Conservation (phyloP, 2,113 vertebrate species). For the Pluvialis apricaria region DNA sequence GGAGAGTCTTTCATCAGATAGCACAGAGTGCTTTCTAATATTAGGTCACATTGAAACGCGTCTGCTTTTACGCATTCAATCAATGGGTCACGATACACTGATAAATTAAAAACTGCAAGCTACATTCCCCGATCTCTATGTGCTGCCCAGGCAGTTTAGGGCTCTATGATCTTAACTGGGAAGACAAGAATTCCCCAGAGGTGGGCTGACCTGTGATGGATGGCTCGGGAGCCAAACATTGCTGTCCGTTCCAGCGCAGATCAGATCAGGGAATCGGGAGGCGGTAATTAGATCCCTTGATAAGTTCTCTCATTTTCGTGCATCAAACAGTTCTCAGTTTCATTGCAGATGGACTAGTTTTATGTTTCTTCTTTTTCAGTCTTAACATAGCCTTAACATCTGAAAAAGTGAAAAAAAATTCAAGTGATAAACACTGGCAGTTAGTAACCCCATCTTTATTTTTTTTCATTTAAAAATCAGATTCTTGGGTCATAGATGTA, state of each 20-base stretch:
- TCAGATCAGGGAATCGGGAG: neutral
- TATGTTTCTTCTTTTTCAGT: neutral
- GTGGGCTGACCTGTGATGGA: neutral
- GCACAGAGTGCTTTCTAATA: neutral
- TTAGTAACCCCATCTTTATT: neutral
- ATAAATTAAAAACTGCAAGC: constrained; percentile 2
- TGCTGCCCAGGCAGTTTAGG: neutral
- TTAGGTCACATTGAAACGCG: neutral
- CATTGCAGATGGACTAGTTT: neutral
- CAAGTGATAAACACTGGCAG: neutral
- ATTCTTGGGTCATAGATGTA: neutral
- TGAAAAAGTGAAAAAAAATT: neutral
- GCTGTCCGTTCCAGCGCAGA: neutral
- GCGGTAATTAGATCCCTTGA: neutral
- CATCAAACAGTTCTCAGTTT: neutral
- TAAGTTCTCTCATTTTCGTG: neutral
- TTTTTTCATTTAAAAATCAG: neutral
- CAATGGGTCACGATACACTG: neutral
- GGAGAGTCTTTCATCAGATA: neutral
- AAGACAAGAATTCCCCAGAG: neutral
- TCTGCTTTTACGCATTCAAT: neutral
- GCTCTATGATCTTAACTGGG: neutral
- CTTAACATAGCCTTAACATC: neutral
- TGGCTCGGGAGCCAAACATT: neutral
- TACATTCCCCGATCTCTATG: neutral